Evolutionary conservation across 2,113 vertebrate genomes (phyloP), one percentile per base, ranked within the genome.

Genomic region (Ia io): DNA sequence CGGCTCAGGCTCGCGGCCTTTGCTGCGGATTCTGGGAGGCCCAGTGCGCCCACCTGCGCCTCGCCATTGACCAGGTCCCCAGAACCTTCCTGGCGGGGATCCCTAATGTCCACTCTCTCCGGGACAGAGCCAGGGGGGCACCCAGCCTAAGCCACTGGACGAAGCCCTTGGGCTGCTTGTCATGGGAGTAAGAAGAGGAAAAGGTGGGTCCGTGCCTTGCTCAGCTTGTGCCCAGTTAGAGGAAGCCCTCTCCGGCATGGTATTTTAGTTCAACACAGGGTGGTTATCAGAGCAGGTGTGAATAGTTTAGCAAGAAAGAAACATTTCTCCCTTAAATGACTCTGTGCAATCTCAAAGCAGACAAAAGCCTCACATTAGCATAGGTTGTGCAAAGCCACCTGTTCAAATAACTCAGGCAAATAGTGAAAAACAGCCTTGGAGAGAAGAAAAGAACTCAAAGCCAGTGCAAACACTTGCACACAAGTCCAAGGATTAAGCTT

Each of bases 361-460:
- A 96, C 95, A 96, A 93, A 96, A 88, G 93, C 88, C 67, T 51
- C 51, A 1, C 76, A 93, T 96, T 95, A 95, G 85, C 95, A 84
- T 90, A 49, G 73, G 69, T 73, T 70, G 90, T 93, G 95, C 95
- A 95, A 92, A 96, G 91, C 88, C 96, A 97, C 97, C 97, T 98
- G 97, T 97, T 96, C 96, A 97, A 98, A 97, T 96, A 97, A 77
- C 70, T 56, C 88, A 12, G 78, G 65, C 91, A 95, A 95, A 95
- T n/a, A 87, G 92, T 76, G 92, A 84, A 88, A 90, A 80, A 40
- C 40, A 83, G 91, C 37, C 70, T 40, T 18, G 78, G 83, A 78
- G 65, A 90, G 87, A 96, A 97, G 90, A 95, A 97, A 96, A 96
- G 90, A 93, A 56, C 30, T 73, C 88, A 49, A 95, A 83, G 70